These are phyloP conservation scores for Nasua narica DNA, from an alignment of 2,797 vertebrate genomes.

Conservation along the genomic window DNA sequence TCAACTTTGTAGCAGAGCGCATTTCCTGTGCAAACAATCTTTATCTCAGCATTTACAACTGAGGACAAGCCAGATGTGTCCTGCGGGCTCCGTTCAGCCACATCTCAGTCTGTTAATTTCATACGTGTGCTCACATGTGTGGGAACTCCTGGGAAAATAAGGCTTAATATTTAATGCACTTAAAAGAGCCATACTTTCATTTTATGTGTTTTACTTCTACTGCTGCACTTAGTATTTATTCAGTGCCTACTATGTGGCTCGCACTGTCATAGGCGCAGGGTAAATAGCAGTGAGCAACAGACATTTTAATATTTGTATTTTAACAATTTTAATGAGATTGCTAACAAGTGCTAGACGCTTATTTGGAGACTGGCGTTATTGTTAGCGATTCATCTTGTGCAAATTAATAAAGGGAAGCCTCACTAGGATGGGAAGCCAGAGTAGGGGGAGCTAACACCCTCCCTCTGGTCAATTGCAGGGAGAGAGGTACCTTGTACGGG, in stretches of 20 bases:
- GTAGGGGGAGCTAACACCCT: neutral
- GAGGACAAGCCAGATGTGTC: neutral
- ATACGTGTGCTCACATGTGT: neutral
- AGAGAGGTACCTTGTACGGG: neutral
- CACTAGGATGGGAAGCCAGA: neutral
- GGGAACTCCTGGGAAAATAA: neutral
- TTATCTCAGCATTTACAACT: neutral
- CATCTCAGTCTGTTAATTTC: neutral
- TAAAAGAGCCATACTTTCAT: neutral
- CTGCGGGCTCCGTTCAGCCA: neutral
- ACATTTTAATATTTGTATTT: neutral
- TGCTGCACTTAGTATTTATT: neutral
- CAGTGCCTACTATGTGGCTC: neutral
- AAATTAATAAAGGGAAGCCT: neutral
- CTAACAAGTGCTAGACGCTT: no score
- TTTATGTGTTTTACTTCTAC: neutral
- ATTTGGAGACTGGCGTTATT: neutral
- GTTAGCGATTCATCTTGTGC: neutral
- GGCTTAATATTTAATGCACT: neutral
- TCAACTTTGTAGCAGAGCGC: neutral
- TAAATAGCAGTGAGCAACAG: accelerated
- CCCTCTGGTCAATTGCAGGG: neutral
- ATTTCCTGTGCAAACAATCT: neutral
- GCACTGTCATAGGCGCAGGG: neutral
- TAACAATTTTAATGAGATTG: neutral